These are phyloP conservation scores for Dendrocincla fuliginosa DNA, from an alignment of 2,797 vertebrate species.

Conservation along the genomic window DNA sequence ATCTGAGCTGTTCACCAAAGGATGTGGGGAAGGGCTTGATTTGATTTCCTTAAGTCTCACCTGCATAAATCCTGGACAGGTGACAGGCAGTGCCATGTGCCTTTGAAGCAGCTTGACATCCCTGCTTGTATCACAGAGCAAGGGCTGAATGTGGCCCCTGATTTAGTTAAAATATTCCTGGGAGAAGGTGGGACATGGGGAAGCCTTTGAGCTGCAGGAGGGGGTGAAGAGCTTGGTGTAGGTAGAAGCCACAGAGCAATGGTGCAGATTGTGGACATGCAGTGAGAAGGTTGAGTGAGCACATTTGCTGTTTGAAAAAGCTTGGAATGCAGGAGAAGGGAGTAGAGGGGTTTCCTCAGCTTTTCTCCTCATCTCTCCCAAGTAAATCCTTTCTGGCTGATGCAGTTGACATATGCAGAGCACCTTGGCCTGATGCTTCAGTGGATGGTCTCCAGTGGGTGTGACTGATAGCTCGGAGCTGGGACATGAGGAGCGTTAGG, in stretches of 20 bases:
- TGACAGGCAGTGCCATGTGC: fast-evolving
- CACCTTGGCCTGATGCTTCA: not conserved
- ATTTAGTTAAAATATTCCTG: not conserved
- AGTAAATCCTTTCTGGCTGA: not conserved
- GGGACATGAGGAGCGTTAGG: not conserved
- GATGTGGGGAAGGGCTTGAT: not conserved
- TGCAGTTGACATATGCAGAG: not conserved
- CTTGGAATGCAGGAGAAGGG: not conserved
- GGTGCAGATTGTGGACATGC: fast-evolving
- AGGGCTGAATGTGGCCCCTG: not conserved
- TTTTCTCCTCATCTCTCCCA: not conserved
- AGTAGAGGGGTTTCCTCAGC: not conserved
- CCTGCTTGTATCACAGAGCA: not conserved
- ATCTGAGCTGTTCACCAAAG: fast-evolving
- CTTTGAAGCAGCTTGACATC: not conserved
- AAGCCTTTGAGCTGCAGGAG: not conserved
- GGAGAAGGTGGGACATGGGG: fast-evolving
- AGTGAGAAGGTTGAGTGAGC: fast-evolving
- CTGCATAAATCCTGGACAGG: not conserved
- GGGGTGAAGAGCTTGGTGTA: fast-evolving
- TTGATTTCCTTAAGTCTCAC: not conserved
- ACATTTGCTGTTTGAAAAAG: fast-evolving
- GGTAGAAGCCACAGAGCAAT: not conserved
- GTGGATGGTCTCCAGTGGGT: not conserved
- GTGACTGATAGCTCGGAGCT: not conserved